Evolutionary conservation across 2,113 vertebrate genomes (phyloP).

Genomic region (Lichenostomus cassidix): DNA sequence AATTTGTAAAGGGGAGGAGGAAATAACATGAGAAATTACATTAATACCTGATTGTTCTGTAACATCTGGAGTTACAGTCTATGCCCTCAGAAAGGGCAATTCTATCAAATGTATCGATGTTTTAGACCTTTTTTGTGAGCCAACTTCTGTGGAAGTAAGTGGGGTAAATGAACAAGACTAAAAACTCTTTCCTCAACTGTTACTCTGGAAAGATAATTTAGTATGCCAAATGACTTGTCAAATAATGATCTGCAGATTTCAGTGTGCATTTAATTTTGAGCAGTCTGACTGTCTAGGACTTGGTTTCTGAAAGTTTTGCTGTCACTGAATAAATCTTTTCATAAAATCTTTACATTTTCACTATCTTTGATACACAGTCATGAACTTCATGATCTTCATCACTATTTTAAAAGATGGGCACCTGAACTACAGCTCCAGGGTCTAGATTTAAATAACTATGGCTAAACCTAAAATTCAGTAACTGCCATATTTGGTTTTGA

Average conservation of each 20-base stretch:
- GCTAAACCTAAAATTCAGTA: neutral
- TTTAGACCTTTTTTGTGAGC: neutral
- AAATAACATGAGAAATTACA: accelerated
- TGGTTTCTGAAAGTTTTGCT: neutral
- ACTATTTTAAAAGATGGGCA: neutral
- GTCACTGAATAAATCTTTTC: conserved; percentile 9
- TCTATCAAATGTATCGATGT: neutral
- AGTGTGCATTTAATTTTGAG: neutral
- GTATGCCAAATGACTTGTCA: neutral
- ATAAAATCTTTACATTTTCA: neutral
- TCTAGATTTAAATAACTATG: neutral
- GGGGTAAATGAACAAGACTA: neutral
- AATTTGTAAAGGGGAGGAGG: conserved; percentile 78
- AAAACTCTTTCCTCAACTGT: neutral
- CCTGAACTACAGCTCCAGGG: neutral
- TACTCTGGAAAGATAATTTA: neutral
- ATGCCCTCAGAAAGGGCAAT: neutral
- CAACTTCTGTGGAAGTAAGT: neutral
- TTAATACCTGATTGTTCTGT: neutral
- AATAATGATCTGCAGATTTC: neutral
- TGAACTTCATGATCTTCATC: neutral
- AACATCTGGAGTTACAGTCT: neutral
- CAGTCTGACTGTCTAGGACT: neutral
- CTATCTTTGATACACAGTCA: neutral
- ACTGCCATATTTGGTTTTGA: neutral